phyloP scores from a whole-genome alignment of 2,113 vertebrate species.

The Phycodurus eques region DNA sequence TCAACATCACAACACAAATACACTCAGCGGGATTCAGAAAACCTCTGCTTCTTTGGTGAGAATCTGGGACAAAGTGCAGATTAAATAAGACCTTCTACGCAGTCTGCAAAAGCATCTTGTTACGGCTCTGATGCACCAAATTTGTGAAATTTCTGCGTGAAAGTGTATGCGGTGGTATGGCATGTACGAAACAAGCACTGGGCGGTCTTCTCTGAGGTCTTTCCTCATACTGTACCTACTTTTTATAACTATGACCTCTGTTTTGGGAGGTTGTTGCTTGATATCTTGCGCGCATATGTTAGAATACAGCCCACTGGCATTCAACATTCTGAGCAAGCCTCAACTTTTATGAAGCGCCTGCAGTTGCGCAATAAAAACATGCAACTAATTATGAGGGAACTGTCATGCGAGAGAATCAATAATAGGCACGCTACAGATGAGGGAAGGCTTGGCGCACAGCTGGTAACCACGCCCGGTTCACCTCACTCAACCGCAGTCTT shows the following conservation, averaged over 20 bases:
- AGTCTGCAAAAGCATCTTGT: too few species aligned
- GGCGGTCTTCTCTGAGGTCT: background rate
- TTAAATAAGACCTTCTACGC: too few species aligned
- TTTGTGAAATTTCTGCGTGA: background rate
- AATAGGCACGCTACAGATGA: background rate
- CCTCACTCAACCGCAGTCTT: background rate
- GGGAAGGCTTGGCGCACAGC: background rate
- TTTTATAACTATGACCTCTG: background rate
- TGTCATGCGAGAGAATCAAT: background rate
- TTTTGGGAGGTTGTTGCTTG: background rate
- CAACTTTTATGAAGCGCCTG: background rate
- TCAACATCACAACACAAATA: constrained; percentile 8
- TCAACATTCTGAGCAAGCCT: constrained; percentile 9
- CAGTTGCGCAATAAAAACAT: background rate
- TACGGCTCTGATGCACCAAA: too few species aligned
- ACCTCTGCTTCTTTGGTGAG: too few species aligned
- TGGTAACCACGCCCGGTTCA: background rate
- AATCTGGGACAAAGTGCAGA: too few species aligned
- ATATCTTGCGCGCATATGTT: background rate
- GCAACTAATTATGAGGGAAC: background rate
- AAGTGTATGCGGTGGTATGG: background rate
- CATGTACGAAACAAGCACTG: background rate
- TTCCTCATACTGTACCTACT: background rate
- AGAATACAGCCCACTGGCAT: background rate
- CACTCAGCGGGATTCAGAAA: too few species aligned